Evolutionary conservation across 1,140 invertebrate genomes (phyloP), one percentile per base, ranked within the genome.

Genomic region (Phymorhynchus buccinoides): DNA sequence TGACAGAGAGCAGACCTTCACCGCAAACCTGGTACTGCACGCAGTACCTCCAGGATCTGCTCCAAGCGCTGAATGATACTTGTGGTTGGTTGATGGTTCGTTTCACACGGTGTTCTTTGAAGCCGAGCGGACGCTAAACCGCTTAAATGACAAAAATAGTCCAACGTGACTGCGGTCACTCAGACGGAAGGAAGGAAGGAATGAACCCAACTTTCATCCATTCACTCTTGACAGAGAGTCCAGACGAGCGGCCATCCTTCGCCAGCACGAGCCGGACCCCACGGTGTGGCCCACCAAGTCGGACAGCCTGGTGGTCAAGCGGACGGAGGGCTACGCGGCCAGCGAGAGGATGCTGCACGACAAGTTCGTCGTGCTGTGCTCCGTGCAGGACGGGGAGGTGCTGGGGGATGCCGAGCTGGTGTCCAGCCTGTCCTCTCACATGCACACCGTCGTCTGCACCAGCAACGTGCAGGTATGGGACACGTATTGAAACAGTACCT

Each of bases 391-490:
- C 14, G 88, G 88, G 7, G 92, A 93, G 78, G 88, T 92, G 0
- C 81, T 93, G 3, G 92, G 92, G 6, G 92, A 93, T 79, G 87
- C 88, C 2, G 93, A 93, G 84, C 79, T 92, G 14, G 79, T 89
- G 0, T 84, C 90, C 32, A 90, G 89, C 78, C 86, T 92, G 35
- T 86, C 83, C 27, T 92, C 92, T 7, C 91, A 90, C 75, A 86
- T 91, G 82, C 90, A 91, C 78, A 93, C 91, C 7, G 88, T 93
- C 12, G 84, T 89, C 44, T 92, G 91, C 82, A 91, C 90, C 1
- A 86, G 91, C 32, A 88, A 91, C 62, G 92, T 90, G 9, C 87
- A 91, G 41, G 91, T 62, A 18, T 39, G 35, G 4, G 35, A 22
- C n/a, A 35, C 73, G 4, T 35, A 9, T 37, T n/a, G n/a, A n/a